Evolutionary conservation across 2,888 invertebrate genomes (phyloP), one percentile per base, ranked within the genome.

Genomic region (Rhimphoctona megacephalus): DNA sequence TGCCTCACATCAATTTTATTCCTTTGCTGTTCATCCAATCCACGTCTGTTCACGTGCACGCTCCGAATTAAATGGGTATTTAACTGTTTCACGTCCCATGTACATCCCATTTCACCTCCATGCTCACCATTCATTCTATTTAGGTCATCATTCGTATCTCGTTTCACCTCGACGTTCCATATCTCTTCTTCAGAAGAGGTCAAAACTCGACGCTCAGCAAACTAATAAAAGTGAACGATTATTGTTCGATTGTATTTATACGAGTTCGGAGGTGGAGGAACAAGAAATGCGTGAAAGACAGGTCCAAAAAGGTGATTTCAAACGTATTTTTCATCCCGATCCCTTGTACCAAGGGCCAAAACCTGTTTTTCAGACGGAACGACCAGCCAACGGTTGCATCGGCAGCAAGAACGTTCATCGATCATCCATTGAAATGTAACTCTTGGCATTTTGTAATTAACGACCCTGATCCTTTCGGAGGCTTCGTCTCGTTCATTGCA

Each of bases 391-490:
- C 86, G 88, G 87, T 85, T 85, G 86, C 76, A 69, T 33, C 84
- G 80, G 86, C 85, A 74, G 86, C 83, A 76, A 33, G 86, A 87
- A 88, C 90, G 91, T 91, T 92, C 93, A 93, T 93, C 93, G 91
- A 93, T 93, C 93, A 93, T 93, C 92, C 92, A 93, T 93, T 92
- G 93, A 92, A 91, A 92, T 91, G 91, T 91, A 91, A 92, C 92
- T 92, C 91, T 91, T 91, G 92, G 92, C 92, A 91, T 91, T 92
- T 90, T 91, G 92, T 93, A 93, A 93, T 93, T 93, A 93, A 93
- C 93, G 92, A 93, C 89, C 90, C 85, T 89, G 89, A 91, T 90
- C 89, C 89, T 88, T 66, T 70, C 72, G 39, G 57, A 52, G 72
- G 49, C 79, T 83, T 77, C 43, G 49, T 36, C 57, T 57, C 54